Percentiles rank a stretch among this genome's conserved stretches.
These are phyloP conservation scores for Autographa pulchrina DNA, from an alignment of 2,888 invertebrate genomes.

Conservation along the genomic window DNA sequence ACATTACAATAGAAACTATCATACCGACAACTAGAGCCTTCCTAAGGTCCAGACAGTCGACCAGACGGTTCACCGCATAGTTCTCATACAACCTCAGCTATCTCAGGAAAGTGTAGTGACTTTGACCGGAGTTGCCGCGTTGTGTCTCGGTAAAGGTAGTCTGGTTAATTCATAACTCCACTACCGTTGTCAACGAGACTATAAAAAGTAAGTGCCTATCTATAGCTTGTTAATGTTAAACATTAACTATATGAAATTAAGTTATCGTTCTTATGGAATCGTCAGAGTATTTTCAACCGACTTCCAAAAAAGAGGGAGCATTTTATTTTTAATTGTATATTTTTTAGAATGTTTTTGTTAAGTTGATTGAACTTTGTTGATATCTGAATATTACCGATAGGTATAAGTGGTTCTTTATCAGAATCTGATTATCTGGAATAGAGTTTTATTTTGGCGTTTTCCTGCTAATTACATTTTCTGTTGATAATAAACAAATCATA, in stretches of 20 bases:
- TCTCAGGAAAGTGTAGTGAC: background rate
- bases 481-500: background rate
- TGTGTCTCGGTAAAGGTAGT: background rate
- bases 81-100: background rate
- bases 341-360: too few species aligned
- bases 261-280: too few species aligned
- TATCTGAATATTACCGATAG: too few species aligned
- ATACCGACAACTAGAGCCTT: background rate
- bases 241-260: too few species aligned
- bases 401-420: background rate
- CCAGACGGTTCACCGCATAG: background rate
- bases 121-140: background rate
- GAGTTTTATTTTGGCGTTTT: background rate
- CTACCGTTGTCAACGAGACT: background rate
- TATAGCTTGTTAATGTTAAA: background rate
- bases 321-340: too few species aligned
- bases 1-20: background rate
- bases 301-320: too few species aligned
- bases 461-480: background rate
- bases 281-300: too few species aligned
- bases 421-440: conserved; percentile 1
- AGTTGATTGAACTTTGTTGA: too few species aligned
- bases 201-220: background rate
- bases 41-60: background rate
- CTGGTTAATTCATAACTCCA: background rate